phyloP scores from a whole-genome alignment of 2,113 vertebrate species.

The Tamias sibiricus region DNA sequence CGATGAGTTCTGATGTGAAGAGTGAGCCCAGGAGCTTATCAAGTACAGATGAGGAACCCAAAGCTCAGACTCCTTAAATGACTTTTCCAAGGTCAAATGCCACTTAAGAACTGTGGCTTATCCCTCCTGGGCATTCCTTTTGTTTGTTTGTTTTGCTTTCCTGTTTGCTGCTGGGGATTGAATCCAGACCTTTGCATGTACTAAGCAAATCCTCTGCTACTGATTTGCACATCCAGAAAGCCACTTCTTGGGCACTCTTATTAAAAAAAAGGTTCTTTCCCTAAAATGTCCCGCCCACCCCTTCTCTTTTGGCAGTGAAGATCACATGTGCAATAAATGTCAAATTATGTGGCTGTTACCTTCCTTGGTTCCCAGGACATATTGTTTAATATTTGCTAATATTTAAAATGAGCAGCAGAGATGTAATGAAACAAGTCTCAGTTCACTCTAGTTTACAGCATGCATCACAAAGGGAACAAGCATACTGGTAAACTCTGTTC shows the following conservation, averaged over 20 bases:
- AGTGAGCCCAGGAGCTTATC: background rate
- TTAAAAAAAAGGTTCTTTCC: fast-evolving
- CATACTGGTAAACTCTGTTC: background rate
- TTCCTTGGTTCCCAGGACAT: background rate
- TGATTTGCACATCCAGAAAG: background rate
- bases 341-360: background rate
- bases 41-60: background rate
- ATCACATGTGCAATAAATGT: background rate
- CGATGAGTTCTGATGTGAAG: background rate
- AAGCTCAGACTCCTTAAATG: background rate
- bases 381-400: background rate
- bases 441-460: background rate
- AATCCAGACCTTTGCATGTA: background rate
- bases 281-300: background rate
- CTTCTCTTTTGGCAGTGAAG: background rate
- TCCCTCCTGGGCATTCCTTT: background rate
- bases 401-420: background rate
- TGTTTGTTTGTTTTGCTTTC: background rate
- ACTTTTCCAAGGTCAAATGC: background rate
- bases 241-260: background rate
- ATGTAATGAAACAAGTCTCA: background rate
- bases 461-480: background rate
- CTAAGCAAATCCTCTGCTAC: background rate
- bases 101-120: background rate
- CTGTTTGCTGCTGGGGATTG: background rate